These are phyloP conservation scores for Anolis sagrei DNA, from an alignment of 2,113 vertebrate genomes.

Conservation along the genomic window DNA sequence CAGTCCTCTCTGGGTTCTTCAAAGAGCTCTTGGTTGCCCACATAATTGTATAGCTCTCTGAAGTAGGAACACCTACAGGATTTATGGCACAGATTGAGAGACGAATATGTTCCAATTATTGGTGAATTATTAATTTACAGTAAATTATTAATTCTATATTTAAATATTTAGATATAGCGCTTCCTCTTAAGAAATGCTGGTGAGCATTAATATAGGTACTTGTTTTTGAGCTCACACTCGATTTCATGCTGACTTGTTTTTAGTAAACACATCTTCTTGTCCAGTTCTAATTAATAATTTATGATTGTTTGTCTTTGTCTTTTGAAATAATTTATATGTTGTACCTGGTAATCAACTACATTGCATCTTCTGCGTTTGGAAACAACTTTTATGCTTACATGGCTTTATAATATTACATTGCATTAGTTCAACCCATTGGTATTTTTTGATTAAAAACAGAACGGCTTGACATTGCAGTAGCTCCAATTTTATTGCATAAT, in stretches of 20 bases:
- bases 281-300: constrained; percentile 46
- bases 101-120: constrained; percentile 1
- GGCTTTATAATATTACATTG: constrained; percentile 29
- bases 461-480: not conserved
- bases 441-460: not conserved
- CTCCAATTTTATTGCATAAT: too few species aligned
- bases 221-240: constrained; percentile 40
- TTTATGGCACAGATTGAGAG: not conserved
- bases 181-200: constrained; percentile 38
- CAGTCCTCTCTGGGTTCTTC: not conserved
- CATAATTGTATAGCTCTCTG: not conserved
- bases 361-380: not conserved
- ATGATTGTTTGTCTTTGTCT: constrained; percentile 18
- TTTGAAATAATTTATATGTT: constrained; percentile 39
- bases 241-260: constrained; percentile 52
- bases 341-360: too few species aligned
- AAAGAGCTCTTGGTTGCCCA: not conserved
- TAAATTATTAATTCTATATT: constrained; percentile 60
- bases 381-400: constrained; percentile 30
- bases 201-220: constrained; percentile 43
- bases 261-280: constrained; percentile 16
- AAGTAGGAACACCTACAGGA: not conserved
- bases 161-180: constrained; percentile 34
- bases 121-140: constrained; percentile 5
- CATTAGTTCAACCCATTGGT: not conserved